Conservation (phyloP, 2,888 invertebrate genomes). For the Syrista parreyssii region DNA sequence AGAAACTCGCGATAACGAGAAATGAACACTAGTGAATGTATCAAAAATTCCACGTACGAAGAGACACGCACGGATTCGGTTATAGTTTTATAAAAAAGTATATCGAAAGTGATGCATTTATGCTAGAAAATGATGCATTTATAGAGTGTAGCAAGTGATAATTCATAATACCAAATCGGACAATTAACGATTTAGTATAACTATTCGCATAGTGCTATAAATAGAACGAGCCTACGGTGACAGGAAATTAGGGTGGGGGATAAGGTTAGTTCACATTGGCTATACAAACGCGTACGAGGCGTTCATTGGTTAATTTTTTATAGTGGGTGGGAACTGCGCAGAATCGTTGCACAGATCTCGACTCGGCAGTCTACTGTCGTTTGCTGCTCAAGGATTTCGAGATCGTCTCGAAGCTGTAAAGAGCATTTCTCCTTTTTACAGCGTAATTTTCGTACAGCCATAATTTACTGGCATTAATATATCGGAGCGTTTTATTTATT, state of each 20-base stretch:
- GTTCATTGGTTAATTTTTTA: not conserved
- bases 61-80: not conserved
- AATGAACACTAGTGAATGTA: not conserved
- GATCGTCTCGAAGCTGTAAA: not conserved
- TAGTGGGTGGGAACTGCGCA: constrained; percentile 41
- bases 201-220: constrained; percentile 37
- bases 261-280: constrained; percentile 39
- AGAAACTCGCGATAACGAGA: not conserved
- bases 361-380: constrained; percentile 44
- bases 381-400: constrained; percentile 38
- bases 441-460: not conserved
- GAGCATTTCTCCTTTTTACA: not conserved
- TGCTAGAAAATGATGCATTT: not conserved
- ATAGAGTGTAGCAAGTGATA: not conserved
- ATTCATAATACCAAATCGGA: not conserved
- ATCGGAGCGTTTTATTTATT: not conserved
- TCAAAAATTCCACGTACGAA: not conserved
- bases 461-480: not conserved
- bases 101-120: not conserved
- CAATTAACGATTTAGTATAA: not conserved
- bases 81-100: not conserved
- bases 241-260: constrained; percentile 19
- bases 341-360: constrained; percentile 39
- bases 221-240: constrained; percentile 42
- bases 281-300: constrained; percentile 22